These are phyloP conservation scores for Calcarius lapponicus DNA, from an alignment of 2,797 vertebrate species.

Conservation along the genomic window DNA sequence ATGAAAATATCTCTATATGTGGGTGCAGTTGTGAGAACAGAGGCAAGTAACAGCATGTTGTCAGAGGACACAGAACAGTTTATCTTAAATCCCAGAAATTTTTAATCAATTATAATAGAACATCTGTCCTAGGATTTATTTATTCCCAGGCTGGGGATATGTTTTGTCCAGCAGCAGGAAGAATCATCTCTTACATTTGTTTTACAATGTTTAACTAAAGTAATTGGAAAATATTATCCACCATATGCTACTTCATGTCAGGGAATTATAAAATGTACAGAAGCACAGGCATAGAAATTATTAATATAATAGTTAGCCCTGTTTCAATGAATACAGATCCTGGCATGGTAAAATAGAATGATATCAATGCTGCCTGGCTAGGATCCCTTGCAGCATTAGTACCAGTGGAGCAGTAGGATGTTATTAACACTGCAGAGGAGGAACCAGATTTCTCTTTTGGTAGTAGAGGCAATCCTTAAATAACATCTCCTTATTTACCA, in stretches of 20 bases:
- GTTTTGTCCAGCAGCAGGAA: background rate
- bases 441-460: background rate
- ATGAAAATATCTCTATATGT: background rate
- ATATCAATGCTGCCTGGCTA: background rate
- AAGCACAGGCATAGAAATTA: background rate
- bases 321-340: background rate
- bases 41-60: background rate
- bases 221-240: conserved; percentile 34
- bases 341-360: background rate
- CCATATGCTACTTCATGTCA: background rate
- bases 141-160: background rate
- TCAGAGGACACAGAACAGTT: background rate
- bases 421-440: background rate
- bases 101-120: background rate
- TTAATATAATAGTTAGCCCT: conserved; percentile 6
- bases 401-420: background rate
- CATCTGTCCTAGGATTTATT: background rate
- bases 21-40: background rate
- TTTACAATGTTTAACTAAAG: background rate
- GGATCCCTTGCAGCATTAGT: background rate
- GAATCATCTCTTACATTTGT: background rate
- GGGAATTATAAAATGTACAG: conserved; percentile 22
- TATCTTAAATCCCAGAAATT: background rate
- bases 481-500: background rate
- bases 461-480: background rate